These are phyloP conservation scores for Patella caerulea DNA, from an alignment of 2,888 invertebrate genomes.

Conservation along the genomic window DNA sequence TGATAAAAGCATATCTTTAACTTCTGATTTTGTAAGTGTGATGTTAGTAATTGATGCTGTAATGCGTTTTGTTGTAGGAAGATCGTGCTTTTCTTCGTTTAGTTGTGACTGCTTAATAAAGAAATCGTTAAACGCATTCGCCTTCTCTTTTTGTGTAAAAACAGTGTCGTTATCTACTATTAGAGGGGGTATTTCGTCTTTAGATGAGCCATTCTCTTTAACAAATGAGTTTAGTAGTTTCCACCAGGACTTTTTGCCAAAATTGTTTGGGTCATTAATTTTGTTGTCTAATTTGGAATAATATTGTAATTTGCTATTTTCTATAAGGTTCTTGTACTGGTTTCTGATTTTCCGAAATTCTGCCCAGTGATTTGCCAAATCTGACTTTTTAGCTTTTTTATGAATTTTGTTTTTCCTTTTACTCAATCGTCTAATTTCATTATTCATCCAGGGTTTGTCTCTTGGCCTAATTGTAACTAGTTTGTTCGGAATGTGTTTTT, in stretches of 20 bases:
- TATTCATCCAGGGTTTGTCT: slow-evolving; percentile 3
- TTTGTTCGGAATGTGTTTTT: slow-evolving; percentile 7
- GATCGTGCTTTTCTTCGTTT: no score
- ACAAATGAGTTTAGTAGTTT: not conserved
- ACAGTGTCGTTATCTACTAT: not conserved
- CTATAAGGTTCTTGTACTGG: not conserved
- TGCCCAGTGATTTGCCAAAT: not conserved
- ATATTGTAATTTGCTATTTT: no score
- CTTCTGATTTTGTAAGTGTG: no score
- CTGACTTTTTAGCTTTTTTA: slow-evolving; percentile 8
- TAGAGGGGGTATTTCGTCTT: not conserved
- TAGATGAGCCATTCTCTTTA: not conserved
- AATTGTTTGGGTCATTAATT: not conserved
- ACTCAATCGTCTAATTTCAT: not conserved
- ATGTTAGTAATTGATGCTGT: no score
- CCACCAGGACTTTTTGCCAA: slow-evolving; percentile 7
- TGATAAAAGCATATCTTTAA: no score
- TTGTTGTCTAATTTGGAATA: no score
- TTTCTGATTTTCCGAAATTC: slow-evolving; percentile 13
- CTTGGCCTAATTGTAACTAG: not conserved
- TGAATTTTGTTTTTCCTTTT: not conserved
- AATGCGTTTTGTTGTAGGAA: no score
- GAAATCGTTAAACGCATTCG: not conserved
- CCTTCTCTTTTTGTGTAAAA: not conserved
- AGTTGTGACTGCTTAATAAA: not conserved